Conservation (phyloP, 2,113 vertebrate genomes). For the Zingel zingel region DNA sequence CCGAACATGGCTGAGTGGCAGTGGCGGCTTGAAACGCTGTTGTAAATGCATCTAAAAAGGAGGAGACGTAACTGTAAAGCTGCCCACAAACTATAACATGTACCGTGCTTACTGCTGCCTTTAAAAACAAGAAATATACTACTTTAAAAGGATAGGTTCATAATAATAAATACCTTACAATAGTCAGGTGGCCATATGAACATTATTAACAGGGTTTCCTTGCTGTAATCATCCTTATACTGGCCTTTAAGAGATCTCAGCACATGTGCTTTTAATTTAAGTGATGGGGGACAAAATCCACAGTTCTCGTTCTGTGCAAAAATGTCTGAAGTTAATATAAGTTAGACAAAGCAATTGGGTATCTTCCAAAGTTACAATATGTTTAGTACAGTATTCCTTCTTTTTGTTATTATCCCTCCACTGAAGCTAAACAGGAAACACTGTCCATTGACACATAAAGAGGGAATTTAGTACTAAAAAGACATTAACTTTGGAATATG, state of each 20-base stretch:
- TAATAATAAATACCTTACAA: not conserved
- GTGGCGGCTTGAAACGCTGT: not conserved
- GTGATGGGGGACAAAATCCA: not conserved
- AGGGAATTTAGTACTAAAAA: not conserved
- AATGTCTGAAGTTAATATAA: not conserved
- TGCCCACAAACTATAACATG: not conserved
- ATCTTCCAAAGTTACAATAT: not conserved
- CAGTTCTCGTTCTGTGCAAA: not conserved
- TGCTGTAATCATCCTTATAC: not conserved
- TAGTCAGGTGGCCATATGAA: not conserved
- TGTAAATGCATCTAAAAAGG: constrained; percentile 44
- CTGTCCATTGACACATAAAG: not conserved
- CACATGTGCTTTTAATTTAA: not conserved
- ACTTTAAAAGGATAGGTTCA: not conserved
- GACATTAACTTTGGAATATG: not conserved
- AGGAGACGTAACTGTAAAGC: not conserved
- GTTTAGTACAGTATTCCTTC: not conserved
- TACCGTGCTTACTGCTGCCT: not conserved
- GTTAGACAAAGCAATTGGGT: not conserved
- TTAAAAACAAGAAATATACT: not conserved
- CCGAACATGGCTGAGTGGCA: not conserved
- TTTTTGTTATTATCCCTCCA: not conserved
- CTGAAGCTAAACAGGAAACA: not conserved
- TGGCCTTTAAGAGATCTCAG: not conserved
- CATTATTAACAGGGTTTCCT: not conserved